phyloP scores from a whole-genome alignment of 2,888 invertebrate species.

The Alloplasta piceator region DNA sequence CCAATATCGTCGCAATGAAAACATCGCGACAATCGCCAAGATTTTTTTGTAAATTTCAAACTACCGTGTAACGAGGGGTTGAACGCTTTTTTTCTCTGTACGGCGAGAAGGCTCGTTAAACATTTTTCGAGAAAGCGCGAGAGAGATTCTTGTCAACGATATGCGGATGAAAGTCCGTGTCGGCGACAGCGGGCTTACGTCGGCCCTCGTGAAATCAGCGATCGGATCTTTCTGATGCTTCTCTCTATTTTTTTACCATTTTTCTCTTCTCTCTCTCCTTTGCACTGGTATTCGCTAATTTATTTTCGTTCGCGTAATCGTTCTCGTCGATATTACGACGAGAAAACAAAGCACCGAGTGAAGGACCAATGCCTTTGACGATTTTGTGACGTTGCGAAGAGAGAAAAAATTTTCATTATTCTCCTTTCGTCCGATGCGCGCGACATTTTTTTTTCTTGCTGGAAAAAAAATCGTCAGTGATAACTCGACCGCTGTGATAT shows the following conservation, averaged over 20 bases:
- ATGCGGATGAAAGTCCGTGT: conserved; percentile 61
- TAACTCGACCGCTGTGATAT: conserved; percentile 26
- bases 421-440: too few species aligned
- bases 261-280: conserved; percentile 29
- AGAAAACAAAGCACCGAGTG: background rate
- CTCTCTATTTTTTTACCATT: background rate
- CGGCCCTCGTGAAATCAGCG: conserved; percentile 45
- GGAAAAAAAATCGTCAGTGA: background rate
- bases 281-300: conserved; percentile 9
- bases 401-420: too few species aligned
- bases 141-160: conserved; percentile 48
- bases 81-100: background rate
- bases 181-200: conserved; percentile 49
- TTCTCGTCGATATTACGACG: background rate
- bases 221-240: conserved; percentile 37
- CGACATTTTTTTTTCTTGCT: too few species aligned
- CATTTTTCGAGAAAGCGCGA: background rate
- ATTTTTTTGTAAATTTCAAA: background rate
- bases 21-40: too few species aligned
- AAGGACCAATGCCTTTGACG: background rate
- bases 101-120: background rate
- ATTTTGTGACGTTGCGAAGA: too few species aligned
- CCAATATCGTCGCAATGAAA: too few species aligned
- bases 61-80: background rate
- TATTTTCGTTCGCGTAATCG: conserved; percentile 15